Conservation (phyloP, 2,797 vertebrate species). For the Lacerta agilis region DNA sequence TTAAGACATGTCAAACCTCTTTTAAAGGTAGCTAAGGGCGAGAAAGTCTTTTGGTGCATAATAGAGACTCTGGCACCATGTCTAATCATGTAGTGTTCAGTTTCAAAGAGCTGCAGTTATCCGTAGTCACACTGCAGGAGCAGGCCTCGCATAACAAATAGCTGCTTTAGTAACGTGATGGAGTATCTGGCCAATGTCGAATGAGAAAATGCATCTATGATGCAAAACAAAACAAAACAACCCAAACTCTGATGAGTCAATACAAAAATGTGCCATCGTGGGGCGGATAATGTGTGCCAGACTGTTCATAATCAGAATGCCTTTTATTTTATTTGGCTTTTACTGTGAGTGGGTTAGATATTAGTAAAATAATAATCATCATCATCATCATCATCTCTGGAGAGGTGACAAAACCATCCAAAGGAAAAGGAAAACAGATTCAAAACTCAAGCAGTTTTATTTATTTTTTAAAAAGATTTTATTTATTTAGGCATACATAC, state of each 20-base stretch:
- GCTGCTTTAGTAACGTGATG: conserved; percentile 67
- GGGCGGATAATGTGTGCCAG: background rate
- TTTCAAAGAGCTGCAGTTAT: conserved; percentile 65
- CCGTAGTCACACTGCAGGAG: conserved; percentile 57
- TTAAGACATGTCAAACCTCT: background rate
- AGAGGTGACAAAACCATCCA: background rate
- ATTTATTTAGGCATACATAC: background rate
- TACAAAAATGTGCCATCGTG: conserved; percentile 14
- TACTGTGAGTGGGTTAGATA: background rate
- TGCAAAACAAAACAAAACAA: conserved; percentile 22
- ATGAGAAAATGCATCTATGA: conserved; percentile 41
- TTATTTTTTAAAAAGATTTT: too few relatives aligned
- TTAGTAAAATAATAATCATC: background rate
- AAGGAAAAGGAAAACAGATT: background rate
- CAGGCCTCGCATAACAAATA: conserved; percentile 66
- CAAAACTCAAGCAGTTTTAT: background rate
- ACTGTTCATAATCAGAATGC: background rate
- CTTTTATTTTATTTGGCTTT: background rate
- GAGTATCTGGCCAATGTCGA: conserved; percentile 52
- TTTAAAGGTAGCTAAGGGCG: conserved; percentile 48
- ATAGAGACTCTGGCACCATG: conserved; percentile 50
- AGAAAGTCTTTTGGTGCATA: conserved; percentile 55
- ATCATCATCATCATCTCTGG: too few relatives aligned
- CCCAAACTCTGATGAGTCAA: background rate
- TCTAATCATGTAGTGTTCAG: conserved; percentile 45